phyloP scores from a whole-genome alignment of 2,888 invertebrate species.

The Linhomoeus sp. region DNA sequence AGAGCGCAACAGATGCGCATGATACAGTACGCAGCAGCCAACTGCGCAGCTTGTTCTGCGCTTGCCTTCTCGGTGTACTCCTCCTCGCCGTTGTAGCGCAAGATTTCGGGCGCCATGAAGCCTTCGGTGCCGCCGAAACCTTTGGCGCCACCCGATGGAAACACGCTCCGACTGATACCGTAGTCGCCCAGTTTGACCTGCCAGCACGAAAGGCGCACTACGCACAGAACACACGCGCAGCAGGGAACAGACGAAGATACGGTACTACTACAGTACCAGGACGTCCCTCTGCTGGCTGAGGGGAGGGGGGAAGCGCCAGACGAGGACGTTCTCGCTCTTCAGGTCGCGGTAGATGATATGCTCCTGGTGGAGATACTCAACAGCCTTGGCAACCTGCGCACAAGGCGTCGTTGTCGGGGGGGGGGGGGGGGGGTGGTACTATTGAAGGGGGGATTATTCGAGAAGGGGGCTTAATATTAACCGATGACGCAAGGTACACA shows the following conservation, averaged over 20 bases:
- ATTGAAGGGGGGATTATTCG: no score
- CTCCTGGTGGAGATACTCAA: slow-evolving; percentile 79
- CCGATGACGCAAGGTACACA: no score
- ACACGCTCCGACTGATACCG: slow-evolving; percentile 33
- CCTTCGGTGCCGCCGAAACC: slow-evolving; percentile 94
- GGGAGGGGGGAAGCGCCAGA: slow-evolving; percentile 82
- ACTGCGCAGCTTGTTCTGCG: no score
- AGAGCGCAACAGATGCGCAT: no score
- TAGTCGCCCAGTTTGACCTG: slow-evolving; percentile 83
- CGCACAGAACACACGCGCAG: neutral
- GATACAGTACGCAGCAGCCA: no score
- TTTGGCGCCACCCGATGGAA: slow-evolving; percentile 27
- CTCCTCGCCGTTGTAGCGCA: slow-evolving; percentile 91
- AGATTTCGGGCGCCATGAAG: slow-evolving; percentile 98
- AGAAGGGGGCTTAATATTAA: no score
- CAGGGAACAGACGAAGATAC: neutral
- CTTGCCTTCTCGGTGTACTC: slow-evolving; percentile 84
- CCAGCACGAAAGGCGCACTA: neutral
- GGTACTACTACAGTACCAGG: slow-evolving; percentile 5
- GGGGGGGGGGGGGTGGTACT: no score
- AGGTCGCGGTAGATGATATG: slow-evolving; percentile 58
- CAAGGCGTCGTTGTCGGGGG: no score
- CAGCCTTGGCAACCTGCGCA: slow-evolving; percentile 56
- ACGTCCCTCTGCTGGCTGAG: slow-evolving; percentile 28
- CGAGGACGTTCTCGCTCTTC: slow-evolving; percentile 89